Evolutionary conservation across 2,797 vertebrate species (phyloP).

Genomic region (Gadopsis bispinosus): DNA sequence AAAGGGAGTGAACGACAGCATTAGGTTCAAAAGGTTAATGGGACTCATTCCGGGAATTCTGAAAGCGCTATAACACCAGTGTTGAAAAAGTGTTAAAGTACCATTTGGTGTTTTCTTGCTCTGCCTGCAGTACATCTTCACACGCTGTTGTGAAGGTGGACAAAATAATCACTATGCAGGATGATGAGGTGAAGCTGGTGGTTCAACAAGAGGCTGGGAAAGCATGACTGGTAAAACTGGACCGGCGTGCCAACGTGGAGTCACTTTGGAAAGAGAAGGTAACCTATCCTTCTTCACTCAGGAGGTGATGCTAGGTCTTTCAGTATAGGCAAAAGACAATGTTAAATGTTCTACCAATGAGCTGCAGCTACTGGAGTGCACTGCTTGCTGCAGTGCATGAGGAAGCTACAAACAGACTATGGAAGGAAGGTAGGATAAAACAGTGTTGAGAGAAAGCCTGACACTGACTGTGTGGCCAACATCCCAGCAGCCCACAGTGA

Average conservation of each 20-base stretch:
- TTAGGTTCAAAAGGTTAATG: slow-evolving; percentile 48
- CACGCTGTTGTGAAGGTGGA: slow-evolving; percentile 29
- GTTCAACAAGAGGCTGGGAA: background rate
- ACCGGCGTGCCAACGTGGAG: background rate
- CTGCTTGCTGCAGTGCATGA: slow-evolving; percentile 14
- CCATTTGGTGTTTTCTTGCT: slow-evolving; percentile 6
- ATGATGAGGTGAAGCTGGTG: slow-evolving; percentile 4
- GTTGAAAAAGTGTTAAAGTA: slow-evolving; percentile 17
- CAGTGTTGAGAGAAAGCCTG: slow-evolving; percentile 33
- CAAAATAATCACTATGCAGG: slow-evolving; percentile 32
- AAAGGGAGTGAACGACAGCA: slow-evolving; percentile 37
- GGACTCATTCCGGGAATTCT: slow-evolving; percentile 30
- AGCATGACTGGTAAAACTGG: background rate
- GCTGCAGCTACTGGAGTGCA: background rate
- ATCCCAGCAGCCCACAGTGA: slow-evolving; percentile 51
- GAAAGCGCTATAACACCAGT: slow-evolving; percentile 10
- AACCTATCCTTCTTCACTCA: background rate
- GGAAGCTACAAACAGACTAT: slow-evolving; percentile 33
- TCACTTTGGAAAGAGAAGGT: background rate
- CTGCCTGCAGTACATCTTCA: background rate
- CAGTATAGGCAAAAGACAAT: background rate
- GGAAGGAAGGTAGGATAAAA: slow-evolving; percentile 43
- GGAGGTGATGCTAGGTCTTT: background rate
- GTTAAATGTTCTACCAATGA: background rate
- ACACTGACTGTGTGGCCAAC: slow-evolving; percentile 43